These are phyloP conservation scores for Mesochorus sp. DNA, from an alignment of 2,888 invertebrate genomes.

Conservation along the genomic window DNA sequence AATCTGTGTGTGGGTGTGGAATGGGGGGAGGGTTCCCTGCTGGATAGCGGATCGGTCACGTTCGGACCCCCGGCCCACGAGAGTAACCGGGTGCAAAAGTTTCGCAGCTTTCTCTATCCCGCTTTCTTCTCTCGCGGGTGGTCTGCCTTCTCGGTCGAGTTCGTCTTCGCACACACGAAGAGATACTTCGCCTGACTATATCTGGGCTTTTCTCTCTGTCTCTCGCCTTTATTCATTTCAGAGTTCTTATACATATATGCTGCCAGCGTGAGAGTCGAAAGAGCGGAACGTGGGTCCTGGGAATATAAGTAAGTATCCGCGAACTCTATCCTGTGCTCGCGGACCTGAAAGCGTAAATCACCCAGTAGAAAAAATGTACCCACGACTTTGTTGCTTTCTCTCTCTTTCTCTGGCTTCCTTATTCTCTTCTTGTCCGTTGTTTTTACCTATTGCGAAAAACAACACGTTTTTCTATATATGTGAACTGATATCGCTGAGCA, in stretches of 20 bases:
- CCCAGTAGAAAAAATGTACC: conserved; percentile 47
- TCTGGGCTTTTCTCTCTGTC: conserved; percentile 53
- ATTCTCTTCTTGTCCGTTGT: conserved; percentile 1
- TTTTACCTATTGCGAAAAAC: not conserved
- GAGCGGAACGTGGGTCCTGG: conserved; percentile 35
- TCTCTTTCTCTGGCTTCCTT: no score
- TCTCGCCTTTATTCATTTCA: conserved; percentile 39
- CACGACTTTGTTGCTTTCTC: conserved; percentile 21
- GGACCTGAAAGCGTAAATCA: conserved; percentile 59
- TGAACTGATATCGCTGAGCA: not conserved
- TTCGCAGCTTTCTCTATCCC: conserved; percentile 54
- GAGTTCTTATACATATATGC: conserved; percentile 32
- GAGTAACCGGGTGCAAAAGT: conserved; percentile 73
- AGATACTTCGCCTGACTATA: conserved; percentile 40
- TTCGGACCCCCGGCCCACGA: conserved; percentile 76
- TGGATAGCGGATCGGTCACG: conserved; percentile 85
- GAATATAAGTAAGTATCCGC: conserved; percentile 57
- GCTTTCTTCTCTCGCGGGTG: conserved; percentile 65
- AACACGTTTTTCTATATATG: not conserved
- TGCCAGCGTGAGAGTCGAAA: conserved; percentile 9
- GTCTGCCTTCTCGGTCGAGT: conserved; percentile 28
- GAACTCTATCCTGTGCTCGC: conserved; percentile 58
- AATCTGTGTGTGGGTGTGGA: conserved; percentile 82
- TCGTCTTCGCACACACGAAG: conserved; percentile 41
- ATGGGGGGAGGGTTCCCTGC: conserved; percentile 76